These are phyloP conservation scores for Ceratotherium simum DNA, from an alignment of 2,113 vertebrate genomes.

Conservation along the genomic window DNA sequence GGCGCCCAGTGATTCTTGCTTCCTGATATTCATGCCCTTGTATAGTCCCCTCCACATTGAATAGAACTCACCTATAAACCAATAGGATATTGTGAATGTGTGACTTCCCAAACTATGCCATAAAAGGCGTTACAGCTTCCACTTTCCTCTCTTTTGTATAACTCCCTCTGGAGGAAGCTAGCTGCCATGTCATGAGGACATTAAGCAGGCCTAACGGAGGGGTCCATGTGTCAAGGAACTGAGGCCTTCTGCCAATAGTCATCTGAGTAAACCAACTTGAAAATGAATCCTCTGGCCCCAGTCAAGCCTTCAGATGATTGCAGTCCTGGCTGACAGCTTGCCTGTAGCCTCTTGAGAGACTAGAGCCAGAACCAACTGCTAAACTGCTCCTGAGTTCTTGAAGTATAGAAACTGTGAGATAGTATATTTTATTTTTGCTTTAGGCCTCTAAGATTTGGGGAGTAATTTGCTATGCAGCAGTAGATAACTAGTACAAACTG, in stretches of 20 bases:
- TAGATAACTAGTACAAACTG: neutral
- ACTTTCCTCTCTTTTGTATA: neutral
- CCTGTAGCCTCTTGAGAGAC: neutral
- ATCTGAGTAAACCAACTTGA: neutral
- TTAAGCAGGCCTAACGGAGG: neutral
- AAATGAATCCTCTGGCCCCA: neutral
- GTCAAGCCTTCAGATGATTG: neutral
- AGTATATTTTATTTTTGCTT: neutral
- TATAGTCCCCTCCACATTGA: neutral
- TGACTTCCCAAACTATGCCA: neutral
- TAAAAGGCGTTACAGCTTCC: neutral
- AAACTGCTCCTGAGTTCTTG: neutral
- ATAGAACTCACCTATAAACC: neutral
- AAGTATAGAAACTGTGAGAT: neutral
- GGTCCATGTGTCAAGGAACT: neutral
- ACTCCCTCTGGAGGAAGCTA: neutral
- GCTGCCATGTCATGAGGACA: neutral
- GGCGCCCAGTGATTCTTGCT: neutral
- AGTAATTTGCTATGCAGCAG: neutral
- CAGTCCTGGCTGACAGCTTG: neutral
- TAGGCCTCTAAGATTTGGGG: neutral
- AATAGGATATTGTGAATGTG: neutral
- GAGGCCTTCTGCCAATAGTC: neutral
- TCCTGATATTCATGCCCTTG: neutral
- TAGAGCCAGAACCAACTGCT: neutral